Conservation (phyloP, 2,888 invertebrate genomes). For the Crocallis elinguaria region DNA sequence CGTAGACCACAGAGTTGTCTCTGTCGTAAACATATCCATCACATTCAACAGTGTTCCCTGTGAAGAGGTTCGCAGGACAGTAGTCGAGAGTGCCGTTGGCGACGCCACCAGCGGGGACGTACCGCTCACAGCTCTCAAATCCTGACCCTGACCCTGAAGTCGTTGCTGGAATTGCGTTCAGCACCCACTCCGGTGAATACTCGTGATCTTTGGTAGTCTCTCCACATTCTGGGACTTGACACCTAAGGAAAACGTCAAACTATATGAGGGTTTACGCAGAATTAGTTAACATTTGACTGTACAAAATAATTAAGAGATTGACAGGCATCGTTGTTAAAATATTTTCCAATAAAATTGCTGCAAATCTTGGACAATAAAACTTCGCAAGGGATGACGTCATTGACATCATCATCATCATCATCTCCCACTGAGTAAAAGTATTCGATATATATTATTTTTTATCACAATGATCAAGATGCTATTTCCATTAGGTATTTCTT, state of each 20-base stretch:
- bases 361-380: no score
- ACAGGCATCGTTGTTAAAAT: no score
- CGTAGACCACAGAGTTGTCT: slow-evolving; percentile 69
- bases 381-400: no score
- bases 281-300: no score
- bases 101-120: slow-evolving; percentile 38
- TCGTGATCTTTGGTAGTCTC: slow-evolving; percentile 55
- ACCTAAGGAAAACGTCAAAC: slow-evolving; percentile 56
- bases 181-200: slow-evolving; percentile 72
- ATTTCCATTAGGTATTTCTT: no score
- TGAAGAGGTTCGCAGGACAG: slow-evolving; percentile 62
- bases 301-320: no score
- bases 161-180: slow-evolving; percentile 68
- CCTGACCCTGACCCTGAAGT: slow-evolving; percentile 56
- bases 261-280: no score
- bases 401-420: no score
- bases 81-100: slow-evolving; percentile 51
- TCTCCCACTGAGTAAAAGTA: no score
- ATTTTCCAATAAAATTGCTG: no score
- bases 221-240: slow-evolving; percentile 81
- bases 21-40: slow-evolving; percentile 64
- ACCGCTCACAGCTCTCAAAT: slow-evolving; percentile 76
- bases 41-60: slow-evolving; percentile 42
- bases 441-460: no score
- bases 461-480: no score